Evolutionary conservation across 2,113 vertebrate species (phyloP).

Genomic region (Corythaixoides concolor): DNA sequence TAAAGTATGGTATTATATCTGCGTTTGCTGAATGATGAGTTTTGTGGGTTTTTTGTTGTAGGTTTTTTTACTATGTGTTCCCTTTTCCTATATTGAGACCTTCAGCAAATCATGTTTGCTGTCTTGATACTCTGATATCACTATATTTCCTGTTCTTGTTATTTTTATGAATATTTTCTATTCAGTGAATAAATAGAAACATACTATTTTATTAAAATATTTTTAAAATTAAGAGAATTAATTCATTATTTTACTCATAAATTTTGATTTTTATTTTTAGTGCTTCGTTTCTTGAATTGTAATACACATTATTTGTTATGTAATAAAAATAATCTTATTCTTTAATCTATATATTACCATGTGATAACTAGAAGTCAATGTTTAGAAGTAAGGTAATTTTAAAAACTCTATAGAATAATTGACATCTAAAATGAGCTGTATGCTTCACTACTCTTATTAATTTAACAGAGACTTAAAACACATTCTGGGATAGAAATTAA

Average conservation of each 20-base stretch:
- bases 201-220: not conserved
- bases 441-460: not conserved
- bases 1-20: not conserved
- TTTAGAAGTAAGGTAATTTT: not conserved
- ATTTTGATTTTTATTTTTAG: not conserved
- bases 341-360: not conserved
- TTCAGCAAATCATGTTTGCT: not conserved
- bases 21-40: not conserved
- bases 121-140: not conserved
- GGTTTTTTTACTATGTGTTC: not conserved
- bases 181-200: not conserved
- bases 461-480: not conserved
- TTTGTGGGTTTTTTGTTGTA: accelerated
- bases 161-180: not conserved
- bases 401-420: not conserved
- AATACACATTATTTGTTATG: not conserved
- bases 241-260: not conserved
- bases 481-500: not conserved
- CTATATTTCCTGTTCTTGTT: not conserved
- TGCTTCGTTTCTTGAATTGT: not conserved
- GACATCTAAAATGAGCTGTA: not conserved
- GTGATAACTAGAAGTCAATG: not conserved
- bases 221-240: not conserved
- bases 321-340: not conserved
- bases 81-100: not conserved